Evolutionary conservation across 2,888 invertebrate species (phyloP).

Genomic region (Agrochola lota): DNA sequence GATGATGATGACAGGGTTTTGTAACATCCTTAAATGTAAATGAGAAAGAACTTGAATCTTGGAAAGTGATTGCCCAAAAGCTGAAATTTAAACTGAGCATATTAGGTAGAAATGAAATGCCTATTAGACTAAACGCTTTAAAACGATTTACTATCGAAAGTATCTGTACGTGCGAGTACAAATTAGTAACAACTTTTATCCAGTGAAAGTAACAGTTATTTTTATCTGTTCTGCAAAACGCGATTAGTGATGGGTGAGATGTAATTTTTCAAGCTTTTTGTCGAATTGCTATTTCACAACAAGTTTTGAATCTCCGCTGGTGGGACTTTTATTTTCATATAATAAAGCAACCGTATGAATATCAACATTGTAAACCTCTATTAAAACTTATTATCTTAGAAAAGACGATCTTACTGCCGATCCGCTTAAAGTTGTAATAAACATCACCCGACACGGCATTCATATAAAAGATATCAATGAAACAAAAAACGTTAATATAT

Average conservation of each 20-base stretch:
- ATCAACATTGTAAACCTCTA: neutral
- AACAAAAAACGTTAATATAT: conserved; percentile 16
- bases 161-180: conserved; percentile 37
- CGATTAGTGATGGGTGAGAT: conserved; percentile 57
- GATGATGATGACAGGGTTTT: no score
- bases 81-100: neutral
- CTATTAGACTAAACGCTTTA: conserved; percentile 12
- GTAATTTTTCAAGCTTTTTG: conserved; percentile 63
- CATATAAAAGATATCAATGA: conserved; percentile 22
- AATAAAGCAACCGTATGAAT: conserved; percentile 32
- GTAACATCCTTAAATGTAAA: no score
- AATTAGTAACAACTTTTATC: conserved; percentile 41
- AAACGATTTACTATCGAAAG: conserved; percentile 53
- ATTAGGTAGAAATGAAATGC: conserved; percentile 11
- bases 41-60: neutral
- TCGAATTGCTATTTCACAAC: conserved; percentile 50
- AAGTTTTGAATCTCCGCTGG: conserved; percentile 27
- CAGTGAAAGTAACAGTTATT: conserved; percentile 62
- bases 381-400: no score
- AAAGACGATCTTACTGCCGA: neutral
- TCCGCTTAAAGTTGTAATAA: neutral
- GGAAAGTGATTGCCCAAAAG: neutral
- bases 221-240: conserved; percentile 40
- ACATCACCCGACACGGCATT: neutral
- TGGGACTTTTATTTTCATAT: conserved; percentile 26